Evolutionary conservation across 1,140 invertebrate species (phyloP), one percentile per base, ranked within the genome.

Genomic region (Euwallacea similis): DNA sequence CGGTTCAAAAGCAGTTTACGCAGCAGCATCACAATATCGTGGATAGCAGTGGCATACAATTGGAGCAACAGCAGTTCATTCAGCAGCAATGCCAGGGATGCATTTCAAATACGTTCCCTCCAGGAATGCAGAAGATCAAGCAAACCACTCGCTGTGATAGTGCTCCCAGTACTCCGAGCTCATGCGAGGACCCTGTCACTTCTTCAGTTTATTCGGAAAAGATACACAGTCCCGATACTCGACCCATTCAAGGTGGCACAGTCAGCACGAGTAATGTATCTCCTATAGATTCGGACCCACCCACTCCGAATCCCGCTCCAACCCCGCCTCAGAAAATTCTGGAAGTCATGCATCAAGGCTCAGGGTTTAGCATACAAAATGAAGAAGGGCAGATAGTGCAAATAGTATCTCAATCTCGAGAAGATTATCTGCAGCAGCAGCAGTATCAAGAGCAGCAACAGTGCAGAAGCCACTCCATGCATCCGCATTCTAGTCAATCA

Each of bases 241-340:
- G 88, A 71, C 90, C 89, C 0, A 91, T 91, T 70, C 90, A 91
- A 81, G 90, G 89, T 11, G 90, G 89, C 2, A 87, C 90, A 7
- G 88, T 92, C 6, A 91, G 89, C 75, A 91, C 90, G 1, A 91
- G 90, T 79, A 89, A 91, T 74, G 88, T 89, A 11, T 90, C 88
- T 7, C 87, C 88, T 0, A 83, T 87, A 10, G 87, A 89, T 65
- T 83, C 84, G 80, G 82, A 84, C 72, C 83, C 84, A 6, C 85
- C 85, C 3, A 76, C 77, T 13, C 85, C 85, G 2, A 84, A 85
- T 66, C 83, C 82, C 15, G 61, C 66, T 42, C 70, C 66, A 41
- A 74, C 7, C 76, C 82, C 65, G 77, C 81, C 62, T 21, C 74
- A 75, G 7, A 72, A 64, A 72, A 67, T 10, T 13, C 15, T 53